Percentiles rank a stretch among this genome's conserved stretches.
Evolutionary conservation across 2,797 vertebrate genomes (phyloP).

Genomic region (Mico argentatus): DNA sequence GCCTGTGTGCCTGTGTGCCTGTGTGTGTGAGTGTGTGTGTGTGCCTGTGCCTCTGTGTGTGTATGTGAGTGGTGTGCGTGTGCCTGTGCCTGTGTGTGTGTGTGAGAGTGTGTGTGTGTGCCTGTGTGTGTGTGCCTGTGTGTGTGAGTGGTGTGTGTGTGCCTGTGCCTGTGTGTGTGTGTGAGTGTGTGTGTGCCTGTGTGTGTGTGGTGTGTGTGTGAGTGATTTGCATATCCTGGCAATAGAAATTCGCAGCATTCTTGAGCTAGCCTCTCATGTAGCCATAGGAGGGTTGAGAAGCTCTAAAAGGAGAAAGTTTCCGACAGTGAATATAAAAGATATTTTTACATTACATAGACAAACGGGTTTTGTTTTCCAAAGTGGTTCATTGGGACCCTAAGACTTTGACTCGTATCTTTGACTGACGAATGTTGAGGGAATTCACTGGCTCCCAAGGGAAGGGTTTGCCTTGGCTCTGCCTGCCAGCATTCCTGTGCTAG

Average conservation of each 20-base stretch:
- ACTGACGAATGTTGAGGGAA: not conserved
- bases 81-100: too few relatives aligned
- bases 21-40: too few relatives aligned
- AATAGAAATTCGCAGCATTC: not conserved
- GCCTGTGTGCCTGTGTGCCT: too few relatives aligned
- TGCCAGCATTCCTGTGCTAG: rapidly evolving
- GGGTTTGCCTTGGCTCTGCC: rapidly evolving
- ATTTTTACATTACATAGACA: not conserved
- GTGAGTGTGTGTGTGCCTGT: not conserved
- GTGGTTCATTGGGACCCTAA: not conserved
- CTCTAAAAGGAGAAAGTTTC: not conserved
- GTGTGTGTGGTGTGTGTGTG: not conserved
- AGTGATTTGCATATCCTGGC: not conserved
- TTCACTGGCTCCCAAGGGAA: not conserved
- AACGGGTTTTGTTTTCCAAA: not conserved
- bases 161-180: not conserved
- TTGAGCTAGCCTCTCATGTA: not conserved
- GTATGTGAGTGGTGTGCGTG: too few relatives aligned
- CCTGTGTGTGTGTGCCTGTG: not conserved
- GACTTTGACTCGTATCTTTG: not conserved
- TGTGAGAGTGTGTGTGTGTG: not conserved
- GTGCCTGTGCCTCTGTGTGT: too few relatives aligned
- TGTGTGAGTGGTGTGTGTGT: not conserved
- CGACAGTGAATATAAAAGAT: not conserved
- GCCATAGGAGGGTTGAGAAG: not conserved